phyloP scores from a whole-genome alignment of 2,113 vertebrate genomes.

The Talpa occidentalis region DNA sequence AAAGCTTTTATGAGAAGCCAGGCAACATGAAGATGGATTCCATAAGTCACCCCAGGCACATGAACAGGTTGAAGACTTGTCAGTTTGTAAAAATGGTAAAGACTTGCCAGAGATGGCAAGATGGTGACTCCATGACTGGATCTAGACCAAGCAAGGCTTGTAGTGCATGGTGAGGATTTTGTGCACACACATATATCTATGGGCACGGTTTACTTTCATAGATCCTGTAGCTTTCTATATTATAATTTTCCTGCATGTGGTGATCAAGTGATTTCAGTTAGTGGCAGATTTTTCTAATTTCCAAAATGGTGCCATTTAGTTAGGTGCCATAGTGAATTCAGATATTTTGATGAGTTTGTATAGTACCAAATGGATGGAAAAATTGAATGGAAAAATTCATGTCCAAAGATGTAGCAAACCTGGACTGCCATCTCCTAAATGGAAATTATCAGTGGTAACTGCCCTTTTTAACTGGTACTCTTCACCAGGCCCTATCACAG shows the following conservation, averaged over 20 bases:
- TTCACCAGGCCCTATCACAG: too few relatives aligned
- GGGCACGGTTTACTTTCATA: not conserved
- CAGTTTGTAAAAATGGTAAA: not conserved
- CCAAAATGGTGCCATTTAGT: not conserved
- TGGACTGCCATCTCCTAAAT: not conserved
- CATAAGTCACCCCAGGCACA: not conserved
- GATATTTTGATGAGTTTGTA: not conserved
- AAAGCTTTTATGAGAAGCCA: not conserved
- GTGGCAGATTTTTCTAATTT: not conserved
- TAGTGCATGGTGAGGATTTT: not conserved
- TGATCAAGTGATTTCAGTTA: not conserved
- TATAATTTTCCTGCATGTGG: not conserved
- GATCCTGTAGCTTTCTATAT: not conserved
- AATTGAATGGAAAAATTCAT: not conserved
- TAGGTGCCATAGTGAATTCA: not conserved
- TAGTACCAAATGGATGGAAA: not conserved
- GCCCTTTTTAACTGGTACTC: accelerated
- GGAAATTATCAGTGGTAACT: not conserved
- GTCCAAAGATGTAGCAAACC: not conserved
- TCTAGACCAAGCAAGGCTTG: not conserved
- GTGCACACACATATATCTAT: not conserved
- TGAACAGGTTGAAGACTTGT: not conserved
- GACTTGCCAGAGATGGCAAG: not conserved
- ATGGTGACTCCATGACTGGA: not conserved
- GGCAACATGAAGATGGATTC: not conserved